Evolutionary conservation across 2,888 invertebrate genomes (phyloP).

Genomic region (Trissonchulus sp.): DNA sequence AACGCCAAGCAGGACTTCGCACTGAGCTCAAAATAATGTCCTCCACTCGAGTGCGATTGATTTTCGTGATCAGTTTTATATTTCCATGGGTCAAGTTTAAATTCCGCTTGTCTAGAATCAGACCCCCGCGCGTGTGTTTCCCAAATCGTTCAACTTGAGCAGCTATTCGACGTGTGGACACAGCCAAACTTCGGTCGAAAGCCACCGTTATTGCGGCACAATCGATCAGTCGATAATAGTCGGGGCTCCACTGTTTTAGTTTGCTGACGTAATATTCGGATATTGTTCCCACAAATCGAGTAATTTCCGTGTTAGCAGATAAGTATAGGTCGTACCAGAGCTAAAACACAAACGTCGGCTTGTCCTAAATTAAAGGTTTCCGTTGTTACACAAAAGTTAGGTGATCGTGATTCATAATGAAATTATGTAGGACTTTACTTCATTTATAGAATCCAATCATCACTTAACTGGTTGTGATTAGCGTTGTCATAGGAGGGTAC

Average conservation of each 20-base stretch:
- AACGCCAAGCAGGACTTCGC: no score
- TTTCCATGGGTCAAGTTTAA: not conserved
- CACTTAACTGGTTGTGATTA: no score
- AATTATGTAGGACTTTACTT: no score
- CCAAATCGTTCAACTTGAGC: not conserved
- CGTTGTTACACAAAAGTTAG: no score
- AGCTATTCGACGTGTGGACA: not conserved
- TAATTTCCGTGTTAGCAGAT: not conserved
- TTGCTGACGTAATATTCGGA: not conserved
- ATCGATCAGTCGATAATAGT: not conserved
- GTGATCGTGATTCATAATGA: no score
- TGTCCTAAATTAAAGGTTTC: no score
- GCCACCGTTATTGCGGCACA: not conserved
- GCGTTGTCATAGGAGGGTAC: no score
- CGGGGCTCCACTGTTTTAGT: not conserved
- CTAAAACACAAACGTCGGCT: no score
- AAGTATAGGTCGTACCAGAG: not conserved
- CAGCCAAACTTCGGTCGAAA: not conserved
- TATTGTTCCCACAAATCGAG: not conserved
- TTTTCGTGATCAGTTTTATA: not conserved
- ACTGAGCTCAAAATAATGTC: no score
- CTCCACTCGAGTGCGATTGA: not conserved
- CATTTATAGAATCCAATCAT: no score
- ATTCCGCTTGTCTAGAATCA: not conserved
- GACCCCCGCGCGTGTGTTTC: not conserved